phyloP scores from a whole-genome alignment of 2,797 vertebrate genomes.

The Acanthis flammea region DNA sequence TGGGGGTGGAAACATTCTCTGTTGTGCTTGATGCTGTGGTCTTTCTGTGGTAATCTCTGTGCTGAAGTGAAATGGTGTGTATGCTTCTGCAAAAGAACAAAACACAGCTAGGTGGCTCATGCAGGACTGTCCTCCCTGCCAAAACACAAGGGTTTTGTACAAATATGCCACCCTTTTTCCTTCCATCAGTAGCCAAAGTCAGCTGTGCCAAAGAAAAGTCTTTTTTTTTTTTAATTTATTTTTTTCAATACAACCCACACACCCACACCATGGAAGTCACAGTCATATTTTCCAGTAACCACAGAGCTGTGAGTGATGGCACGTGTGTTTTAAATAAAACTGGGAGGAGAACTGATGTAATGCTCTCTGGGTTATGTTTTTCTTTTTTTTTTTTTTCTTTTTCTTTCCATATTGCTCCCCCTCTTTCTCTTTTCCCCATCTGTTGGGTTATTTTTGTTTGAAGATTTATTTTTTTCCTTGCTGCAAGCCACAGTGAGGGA shows the following conservation, averaged over 20 bases:
- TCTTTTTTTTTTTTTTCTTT: background rate
- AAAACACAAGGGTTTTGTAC: constrained; percentile 3
- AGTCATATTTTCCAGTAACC: constrained; percentile 75
- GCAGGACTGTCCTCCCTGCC: background rate
- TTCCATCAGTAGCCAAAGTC: constrained; percentile 29
- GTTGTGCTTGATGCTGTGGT: background rate
- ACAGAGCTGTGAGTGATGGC: constrained; percentile 63
- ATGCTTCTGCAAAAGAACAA: background rate
- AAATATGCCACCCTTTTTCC: constrained; percentile 35
- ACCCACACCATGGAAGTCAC: constrained; percentile 46
- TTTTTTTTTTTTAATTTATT: background rate
- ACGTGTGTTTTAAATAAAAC: constrained; percentile 71
- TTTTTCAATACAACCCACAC: constrained; percentile 29
- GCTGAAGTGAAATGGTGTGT: background rate
- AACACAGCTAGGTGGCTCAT: background rate
- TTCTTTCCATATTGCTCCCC: background rate
- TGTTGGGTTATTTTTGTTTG: background rate
- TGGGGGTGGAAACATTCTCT: background rate
- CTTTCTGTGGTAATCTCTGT: background rate
- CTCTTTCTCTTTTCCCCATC: background rate
- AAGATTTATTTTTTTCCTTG: background rate
- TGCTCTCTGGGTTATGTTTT: constrained; percentile 14
- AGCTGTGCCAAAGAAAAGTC: constrained; percentile 19
- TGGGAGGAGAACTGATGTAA: constrained; percentile 67
- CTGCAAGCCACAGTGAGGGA: background rate